Conservation (phyloP, 2,113 vertebrate genomes). For the Dascyllus trimaculatus region DNA sequence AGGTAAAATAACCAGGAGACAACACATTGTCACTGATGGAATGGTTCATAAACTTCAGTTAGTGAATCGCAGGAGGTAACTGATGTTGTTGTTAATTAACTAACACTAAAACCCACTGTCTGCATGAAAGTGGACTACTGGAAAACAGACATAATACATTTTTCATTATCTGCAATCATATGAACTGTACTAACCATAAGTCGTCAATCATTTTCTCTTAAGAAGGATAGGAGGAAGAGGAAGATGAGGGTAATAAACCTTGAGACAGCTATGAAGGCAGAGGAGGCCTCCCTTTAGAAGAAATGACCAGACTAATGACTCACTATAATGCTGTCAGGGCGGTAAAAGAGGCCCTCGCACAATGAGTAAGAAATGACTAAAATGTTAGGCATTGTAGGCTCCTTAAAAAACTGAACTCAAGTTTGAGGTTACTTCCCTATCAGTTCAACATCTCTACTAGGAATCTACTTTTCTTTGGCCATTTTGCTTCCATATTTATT, state of each 20-base stretch:
- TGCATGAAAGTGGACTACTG: too few relatives aligned
- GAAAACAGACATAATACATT: neutral
- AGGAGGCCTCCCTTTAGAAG: neutral
- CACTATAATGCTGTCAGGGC: conserved; percentile 5
- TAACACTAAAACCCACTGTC: too few relatives aligned
- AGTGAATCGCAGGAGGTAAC: too few relatives aligned
- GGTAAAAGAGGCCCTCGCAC: conserved; percentile 1
- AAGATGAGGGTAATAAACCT: too few relatives aligned
- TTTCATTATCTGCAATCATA: neutral
- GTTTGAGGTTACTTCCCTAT: neutral
- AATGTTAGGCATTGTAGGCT: neutral
- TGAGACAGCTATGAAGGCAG: neutral
- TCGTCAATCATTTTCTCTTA: too few relatives aligned
- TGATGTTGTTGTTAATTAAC: too few relatives aligned
- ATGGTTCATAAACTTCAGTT: too few relatives aligned
- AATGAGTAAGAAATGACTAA: conserved; percentile 17
- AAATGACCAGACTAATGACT: conserved; percentile 39
- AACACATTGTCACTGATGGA: neutral
- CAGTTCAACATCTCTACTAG: neutral
- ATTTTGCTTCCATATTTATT: neutral
- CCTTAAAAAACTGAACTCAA: neutral
- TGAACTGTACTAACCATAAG: too few relatives aligned
- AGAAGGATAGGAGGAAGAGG: neutral
- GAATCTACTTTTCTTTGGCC: neutral
- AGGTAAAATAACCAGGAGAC: too few relatives aligned